These are phyloP conservation scores for Caenorhabditis sp. DNA, from an alignment of 2,888 invertebrate species.

Conservation along the genomic window DNA sequence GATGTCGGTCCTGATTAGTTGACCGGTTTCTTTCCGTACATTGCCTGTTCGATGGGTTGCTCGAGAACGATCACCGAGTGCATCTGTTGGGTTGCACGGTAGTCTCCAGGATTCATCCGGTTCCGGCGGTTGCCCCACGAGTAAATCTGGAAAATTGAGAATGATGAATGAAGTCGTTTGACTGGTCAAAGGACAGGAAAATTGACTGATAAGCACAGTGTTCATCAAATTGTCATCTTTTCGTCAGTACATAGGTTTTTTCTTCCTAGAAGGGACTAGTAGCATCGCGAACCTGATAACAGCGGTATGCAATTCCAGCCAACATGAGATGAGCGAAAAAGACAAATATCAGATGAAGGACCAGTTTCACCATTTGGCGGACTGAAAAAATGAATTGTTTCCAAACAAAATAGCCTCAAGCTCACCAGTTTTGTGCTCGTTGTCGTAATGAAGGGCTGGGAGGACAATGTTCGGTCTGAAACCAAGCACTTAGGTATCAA, in stretches of 20 bases:
- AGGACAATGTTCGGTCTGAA: constrained; percentile 55
- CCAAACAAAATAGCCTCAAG: too few relatives aligned
- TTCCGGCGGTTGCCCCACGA: constrained; percentile 29
- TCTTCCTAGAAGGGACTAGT: not conserved
- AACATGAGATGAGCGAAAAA: constrained; percentile 58
- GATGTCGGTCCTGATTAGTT: constrained; percentile 7
- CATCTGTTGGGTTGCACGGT: constrained; percentile 56
- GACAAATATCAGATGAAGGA: constrained; percentile 62
- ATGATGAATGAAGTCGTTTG: constrained; percentile 3
- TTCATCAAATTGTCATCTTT: not conserved
- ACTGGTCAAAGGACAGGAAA: too few relatives aligned
- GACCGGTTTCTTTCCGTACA: constrained; percentile 67
- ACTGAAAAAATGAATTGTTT: constrained; percentile 22
- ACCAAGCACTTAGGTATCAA: not conserved
- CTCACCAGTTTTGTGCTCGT: constrained; percentile 57
- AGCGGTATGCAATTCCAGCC: constrained; percentile 54
- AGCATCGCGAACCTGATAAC: constrained; percentile 52
- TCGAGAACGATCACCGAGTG: constrained; percentile 68
- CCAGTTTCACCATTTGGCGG: constrained; percentile 35
- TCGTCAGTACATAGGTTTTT: too few relatives aligned
- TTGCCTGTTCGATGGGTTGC: constrained; percentile 71
- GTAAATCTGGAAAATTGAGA: constrained; percentile 40
- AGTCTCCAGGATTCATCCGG: constrained; percentile 49
- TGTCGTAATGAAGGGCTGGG: constrained; percentile 61
- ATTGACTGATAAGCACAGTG: constrained; percentile 2